Base-by-base conservation (phyloP, 2,113 vertebrate species). In the Acrocephalus arundinaceus region DNA sequence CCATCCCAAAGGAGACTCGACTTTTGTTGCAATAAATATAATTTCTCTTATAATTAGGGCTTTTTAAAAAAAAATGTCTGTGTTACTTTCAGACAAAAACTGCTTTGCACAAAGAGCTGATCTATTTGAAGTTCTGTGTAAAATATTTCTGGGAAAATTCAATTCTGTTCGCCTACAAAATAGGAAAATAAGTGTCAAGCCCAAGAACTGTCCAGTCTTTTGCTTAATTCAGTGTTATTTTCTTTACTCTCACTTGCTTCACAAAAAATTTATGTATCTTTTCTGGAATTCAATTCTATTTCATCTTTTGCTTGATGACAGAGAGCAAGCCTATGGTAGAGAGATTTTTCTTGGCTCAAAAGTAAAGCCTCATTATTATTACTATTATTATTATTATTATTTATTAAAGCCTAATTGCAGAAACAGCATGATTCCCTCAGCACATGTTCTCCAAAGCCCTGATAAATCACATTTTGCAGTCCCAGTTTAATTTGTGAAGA, bases 331-430 rank as follows among this genome's bases (percentile, higher is more conserved):
- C 80, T 15, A 2, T 37, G 61, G 65, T 76, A 20, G 46, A 68
- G 74, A 83, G 41, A 80, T 79, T 65, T 93, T 95, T 94, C 92
- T 93, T 96, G 92, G 90, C 92, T 94, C 73, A 30, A 28, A 90
- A 96, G 27, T 68, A 81, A 90, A 86, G 8, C 43, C 9, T 86
- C 51, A 28, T 48, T 31, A 37, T 73, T 84, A 63, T 20, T 79
- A n/a, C 77, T 93, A 79, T 82, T 91, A 76, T 74, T 93, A 91
- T 85, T 93, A 89, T 90, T 95, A 92, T 90, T 59, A 35, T 37
- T 61, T 65, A 92, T 96, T 90, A 92, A 94, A 94, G 51, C 68
- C 30, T 95, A 95, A 92, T 93, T 94, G 52, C 61, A 80, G 85
- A 72, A 95, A 62, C 88, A 87, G 72, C 35, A 51, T 51, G 67